These are phyloP conservation scores for Halocynthia roretzi DNA, from an alignment of 23 tunicate species.

Conservation along the genomic window DNA sequence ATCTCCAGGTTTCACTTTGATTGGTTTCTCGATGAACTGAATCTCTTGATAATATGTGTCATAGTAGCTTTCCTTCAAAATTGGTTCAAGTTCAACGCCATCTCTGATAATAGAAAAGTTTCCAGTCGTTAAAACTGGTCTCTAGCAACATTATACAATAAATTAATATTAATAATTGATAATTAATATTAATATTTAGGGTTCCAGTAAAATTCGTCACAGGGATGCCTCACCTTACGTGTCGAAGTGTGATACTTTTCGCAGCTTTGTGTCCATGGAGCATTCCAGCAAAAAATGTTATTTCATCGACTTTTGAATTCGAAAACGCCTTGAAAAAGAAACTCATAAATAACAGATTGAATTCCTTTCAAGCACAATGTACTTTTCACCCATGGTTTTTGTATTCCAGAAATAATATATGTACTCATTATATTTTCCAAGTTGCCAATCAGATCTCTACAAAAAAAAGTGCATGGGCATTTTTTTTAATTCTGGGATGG, in stretches of 20 bases:
- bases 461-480: too few relatives aligned
- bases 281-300: constrained; percentile 24
- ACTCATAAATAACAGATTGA: too few relatives aligned
- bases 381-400: too few relatives aligned
- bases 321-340: too few relatives aligned
- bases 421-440: too few relatives aligned
- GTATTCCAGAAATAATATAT: too few relatives aligned
- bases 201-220: too few relatives aligned
- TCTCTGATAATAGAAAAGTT: background rate
- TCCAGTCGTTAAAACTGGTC: background rate
- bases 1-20: constrained; percentile 18
- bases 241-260: constrained; percentile 22
- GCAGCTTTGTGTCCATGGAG: constrained; percentile 49
- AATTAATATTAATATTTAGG: too few relatives aligned
- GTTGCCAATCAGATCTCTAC: too few relatives aligned
- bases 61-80: constrained; percentile 14
- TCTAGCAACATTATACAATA: background rate
- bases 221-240: constrained; percentile 22
- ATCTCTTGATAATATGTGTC: constrained; percentile 44
- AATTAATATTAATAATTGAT: too few relatives aligned
- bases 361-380: too few relatives aligned
- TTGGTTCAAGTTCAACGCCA: constrained; percentile 15
- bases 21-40: constrained; percentile 11
- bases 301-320: background rate
- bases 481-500: too few relatives aligned